phyloP scores from a whole-genome alignment of 2,797 vertebrate species.

The Eulemur rubriventer region DNA sequence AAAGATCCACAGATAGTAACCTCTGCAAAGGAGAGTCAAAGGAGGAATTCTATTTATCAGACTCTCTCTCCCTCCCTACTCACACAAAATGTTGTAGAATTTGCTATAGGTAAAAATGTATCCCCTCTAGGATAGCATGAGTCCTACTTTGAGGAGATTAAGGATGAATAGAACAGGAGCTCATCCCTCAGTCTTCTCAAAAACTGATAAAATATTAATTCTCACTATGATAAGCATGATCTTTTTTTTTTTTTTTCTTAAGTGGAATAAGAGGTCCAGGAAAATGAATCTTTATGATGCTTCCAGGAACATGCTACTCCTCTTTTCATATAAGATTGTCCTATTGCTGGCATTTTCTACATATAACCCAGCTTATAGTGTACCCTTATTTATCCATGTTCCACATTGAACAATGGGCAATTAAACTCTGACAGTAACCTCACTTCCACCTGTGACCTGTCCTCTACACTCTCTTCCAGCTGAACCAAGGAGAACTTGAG shows the following conservation, averaged over 20 bases:
- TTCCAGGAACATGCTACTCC: not conserved
- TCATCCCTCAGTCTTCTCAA: not conserved
- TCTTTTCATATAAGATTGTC: not conserved
- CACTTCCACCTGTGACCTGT: not conserved
- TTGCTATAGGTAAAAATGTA: not conserved
- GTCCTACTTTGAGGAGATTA: not conserved
- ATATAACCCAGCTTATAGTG: not conserved
- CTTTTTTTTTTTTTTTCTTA: not conserved
- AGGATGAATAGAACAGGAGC: not conserved
- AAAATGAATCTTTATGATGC: not conserved
- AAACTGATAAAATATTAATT: not conserved
- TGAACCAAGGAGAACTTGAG: not conserved
- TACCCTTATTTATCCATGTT: not conserved
- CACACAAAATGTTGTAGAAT: not conserved
- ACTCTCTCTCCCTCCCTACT: rapidly evolving
- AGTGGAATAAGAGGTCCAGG: not conserved
- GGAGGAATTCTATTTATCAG: rapidly evolving
- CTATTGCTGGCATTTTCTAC: not conserved
- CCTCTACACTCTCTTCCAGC: not conserved
- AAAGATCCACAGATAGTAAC: not conserved
- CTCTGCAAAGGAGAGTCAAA: not conserved
- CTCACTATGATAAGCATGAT: not conserved
- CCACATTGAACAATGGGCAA: not conserved
- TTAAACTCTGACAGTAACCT: not conserved
- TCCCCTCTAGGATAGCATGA: not conserved